Conservation (phyloP, 2,113 vertebrate genomes). For the Callorhinus ursinus region DNA sequence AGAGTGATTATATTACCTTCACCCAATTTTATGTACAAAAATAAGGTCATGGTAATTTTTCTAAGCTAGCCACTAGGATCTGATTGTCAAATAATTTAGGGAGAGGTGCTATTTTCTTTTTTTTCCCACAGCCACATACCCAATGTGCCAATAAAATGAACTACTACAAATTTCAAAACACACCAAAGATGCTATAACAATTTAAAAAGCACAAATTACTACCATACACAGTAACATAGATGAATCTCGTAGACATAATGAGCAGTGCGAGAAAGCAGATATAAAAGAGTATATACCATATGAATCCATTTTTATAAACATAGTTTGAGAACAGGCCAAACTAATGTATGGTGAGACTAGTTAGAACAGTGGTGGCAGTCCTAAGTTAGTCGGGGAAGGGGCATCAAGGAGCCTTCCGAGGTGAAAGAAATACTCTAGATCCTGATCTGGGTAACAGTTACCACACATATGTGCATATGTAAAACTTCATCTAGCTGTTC, state of each 20-base stretch:
- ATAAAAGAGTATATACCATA: neutral
- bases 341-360: neutral
- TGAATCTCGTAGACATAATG: neutral
- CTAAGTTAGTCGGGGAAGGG: neutral
- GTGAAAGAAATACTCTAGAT: neutral
- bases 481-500: neutral
- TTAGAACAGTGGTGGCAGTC: neutral
- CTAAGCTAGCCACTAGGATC: conserved; percentile 23
- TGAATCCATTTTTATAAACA: neutral
- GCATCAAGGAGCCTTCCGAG: neutral
- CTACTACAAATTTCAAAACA: conserved; percentile 46
- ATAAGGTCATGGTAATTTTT: conserved; percentile 24
- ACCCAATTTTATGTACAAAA: conserved; percentile 6
- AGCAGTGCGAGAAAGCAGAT: neutral
- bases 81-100: conserved; percentile 36
- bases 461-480: neutral
- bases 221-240: neutral
- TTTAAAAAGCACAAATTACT: neutral
- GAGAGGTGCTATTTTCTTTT: conserved; percentile 19
- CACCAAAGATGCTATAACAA: neutral
- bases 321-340: neutral
- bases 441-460: neutral
- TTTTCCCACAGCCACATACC: neutral
- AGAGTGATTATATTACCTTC: neutral
- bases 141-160: conserved; percentile 49